These are phyloP conservation scores for Petroica traversi DNA, from an alignment of 2,113 vertebrate genomes.

Conservation along the genomic window DNA sequence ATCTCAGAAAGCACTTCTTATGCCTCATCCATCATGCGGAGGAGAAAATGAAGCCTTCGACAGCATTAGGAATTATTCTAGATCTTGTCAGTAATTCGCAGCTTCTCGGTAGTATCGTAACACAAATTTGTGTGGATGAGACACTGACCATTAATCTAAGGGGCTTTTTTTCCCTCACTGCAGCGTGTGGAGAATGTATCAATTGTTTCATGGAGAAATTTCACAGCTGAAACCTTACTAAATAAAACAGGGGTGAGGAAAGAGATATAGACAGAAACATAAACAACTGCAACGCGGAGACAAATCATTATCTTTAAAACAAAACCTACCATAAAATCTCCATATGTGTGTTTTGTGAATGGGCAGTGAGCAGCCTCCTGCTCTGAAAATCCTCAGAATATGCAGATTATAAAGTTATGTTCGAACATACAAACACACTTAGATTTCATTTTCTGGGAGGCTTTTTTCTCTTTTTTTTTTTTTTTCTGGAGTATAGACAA, in stretches of 20 bases:
- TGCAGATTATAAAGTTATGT: conserved; percentile 48
- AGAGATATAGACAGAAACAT: conserved; percentile 63
- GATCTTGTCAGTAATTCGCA: conserved; percentile 84
- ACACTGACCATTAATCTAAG: conserved; percentile 81
- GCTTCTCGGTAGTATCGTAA: conserved; percentile 76
- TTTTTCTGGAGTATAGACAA: background rate
- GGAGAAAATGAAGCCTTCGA: conserved; percentile 80
- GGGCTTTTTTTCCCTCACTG: conserved; percentile 46
- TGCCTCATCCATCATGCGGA: conserved; percentile 79
- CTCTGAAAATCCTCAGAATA: background rate
- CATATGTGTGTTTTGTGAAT: conserved; percentile 7
- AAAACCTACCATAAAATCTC: conserved; percentile 38
- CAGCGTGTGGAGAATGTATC: conserved; percentile 73
- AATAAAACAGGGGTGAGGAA: conserved; percentile 70
- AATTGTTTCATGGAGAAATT: conserved; percentile 71
- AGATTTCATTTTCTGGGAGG: conserved; percentile 15
- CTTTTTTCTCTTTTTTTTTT: background rate
- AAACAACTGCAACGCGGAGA: conserved; percentile 59
- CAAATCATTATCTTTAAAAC: conserved; percentile 65
- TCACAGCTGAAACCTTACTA: conserved; percentile 68
- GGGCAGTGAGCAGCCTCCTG: background rate
- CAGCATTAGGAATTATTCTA: conserved; percentile 83
- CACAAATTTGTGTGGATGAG: conserved; percentile 76
- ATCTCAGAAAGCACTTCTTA: conserved; percentile 80
- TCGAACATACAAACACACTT: background rate